Evolutionary conservation across 2,888 invertebrate genomes (phyloP).

Genomic region (Agrochola lota): DNA sequence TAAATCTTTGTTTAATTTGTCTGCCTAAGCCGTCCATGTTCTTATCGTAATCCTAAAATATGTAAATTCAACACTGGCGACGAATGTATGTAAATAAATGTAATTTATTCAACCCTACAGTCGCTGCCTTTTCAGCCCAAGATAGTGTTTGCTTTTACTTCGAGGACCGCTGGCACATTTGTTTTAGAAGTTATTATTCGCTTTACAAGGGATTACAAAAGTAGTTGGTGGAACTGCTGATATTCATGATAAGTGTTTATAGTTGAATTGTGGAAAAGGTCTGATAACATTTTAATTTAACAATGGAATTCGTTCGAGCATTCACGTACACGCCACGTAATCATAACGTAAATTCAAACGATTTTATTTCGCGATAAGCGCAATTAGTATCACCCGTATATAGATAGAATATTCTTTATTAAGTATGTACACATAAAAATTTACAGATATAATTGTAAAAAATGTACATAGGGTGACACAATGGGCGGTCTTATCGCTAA

Average conservation of each 20-base stretch:
- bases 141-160: conserved; percentile 50
- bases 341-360: background rate
- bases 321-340: background rate
- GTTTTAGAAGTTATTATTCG: conserved; percentile 48
- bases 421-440: no score
- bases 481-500: no score
- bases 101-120: conserved; percentile 55
- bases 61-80: conserved; percentile 53
- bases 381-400: no score
- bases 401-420: no score
- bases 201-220: conserved; percentile 26
- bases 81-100: conserved; percentile 57
- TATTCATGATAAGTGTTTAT: conserved; percentile 16
- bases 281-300: conserved; percentile 15
- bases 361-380: no score
- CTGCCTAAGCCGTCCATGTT: conserved; percentile 27
- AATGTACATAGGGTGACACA: no score
- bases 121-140: conserved; percentile 49
- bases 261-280: conserved; percentile 3
- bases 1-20: conserved; percentile 55
- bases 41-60: conserved; percentile 57
- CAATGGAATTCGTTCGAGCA: background rate
- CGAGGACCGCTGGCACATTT: conserved; percentile 39
- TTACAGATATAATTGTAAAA: no score
- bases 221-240: conserved; percentile 22